Conservation (phyloP, 92 coral and sea anemone species). For the Zoanthus sansibaricus region DNA sequence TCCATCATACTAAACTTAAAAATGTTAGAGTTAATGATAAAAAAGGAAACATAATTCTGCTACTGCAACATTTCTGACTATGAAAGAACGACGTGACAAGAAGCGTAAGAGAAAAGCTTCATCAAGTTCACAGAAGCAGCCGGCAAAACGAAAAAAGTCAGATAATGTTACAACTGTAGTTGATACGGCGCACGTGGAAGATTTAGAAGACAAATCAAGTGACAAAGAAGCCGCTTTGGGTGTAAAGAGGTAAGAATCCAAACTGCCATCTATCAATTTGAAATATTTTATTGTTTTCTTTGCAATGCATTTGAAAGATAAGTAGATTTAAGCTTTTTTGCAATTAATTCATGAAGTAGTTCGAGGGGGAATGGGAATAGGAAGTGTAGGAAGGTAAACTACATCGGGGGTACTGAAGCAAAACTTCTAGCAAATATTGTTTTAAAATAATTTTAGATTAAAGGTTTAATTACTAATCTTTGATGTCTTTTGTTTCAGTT, state of each 20-base stretch:
- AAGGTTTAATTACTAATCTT: no score
- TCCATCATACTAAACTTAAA: no score
- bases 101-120: conserved; percentile 13
- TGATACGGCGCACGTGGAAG: neutral
- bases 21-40: neutral
- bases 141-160: neutral
- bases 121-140: neutral
- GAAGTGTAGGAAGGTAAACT: no score
- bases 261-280: neutral
- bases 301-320: neutral
- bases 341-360: no score
- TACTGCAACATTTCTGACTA: neutral
- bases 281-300: neutral
- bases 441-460: no score
- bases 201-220: neutral
- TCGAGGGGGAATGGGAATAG: no score
- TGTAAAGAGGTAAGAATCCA: neutral
- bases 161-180: neutral
- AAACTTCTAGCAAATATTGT: no score
- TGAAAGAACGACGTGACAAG: conserved; percentile 9
- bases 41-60: neutral
- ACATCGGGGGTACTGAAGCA: no score
- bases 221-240: neutral
- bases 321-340: neutral
- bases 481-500: no score